A percentile compares a stretch with the other conserved stretches of the same genome.
Conservation (phyloP, 2,113 vertebrate genomes). For the Rhadina sibilatrix region DNA sequence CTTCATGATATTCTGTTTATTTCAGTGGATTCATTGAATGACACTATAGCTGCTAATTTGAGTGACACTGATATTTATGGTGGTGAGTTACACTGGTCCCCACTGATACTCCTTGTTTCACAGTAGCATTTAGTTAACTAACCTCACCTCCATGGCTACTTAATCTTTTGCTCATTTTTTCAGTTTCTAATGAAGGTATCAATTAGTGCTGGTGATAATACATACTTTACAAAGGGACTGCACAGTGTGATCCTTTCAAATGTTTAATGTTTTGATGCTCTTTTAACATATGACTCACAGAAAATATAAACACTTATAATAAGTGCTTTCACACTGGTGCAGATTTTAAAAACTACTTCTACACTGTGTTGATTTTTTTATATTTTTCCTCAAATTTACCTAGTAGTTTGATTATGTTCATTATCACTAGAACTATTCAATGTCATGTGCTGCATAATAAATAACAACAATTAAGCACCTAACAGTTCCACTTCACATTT, state of each 20-base stretch:
- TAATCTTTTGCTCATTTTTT: constrained; percentile 62
- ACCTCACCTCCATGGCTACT: constrained; percentile 76
- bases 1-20: constrained; percentile 93
- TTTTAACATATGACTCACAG: neutral
- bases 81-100: constrained; percentile 94
- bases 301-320: neutral
- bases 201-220: constrained; percentile 60
- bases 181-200: constrained; percentile 59
- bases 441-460: neutral
- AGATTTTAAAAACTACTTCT: neutral
- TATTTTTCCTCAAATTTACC: neutral
- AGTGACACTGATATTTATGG: constrained; percentile 98
- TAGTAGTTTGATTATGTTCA: neutral
- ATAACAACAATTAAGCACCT: constrained; percentile 25
- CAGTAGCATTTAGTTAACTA: constrained; percentile 81
- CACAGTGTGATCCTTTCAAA: neutral
- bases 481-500: neutral
- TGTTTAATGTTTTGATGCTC: neutral
- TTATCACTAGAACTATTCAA: constrained; percentile 56
- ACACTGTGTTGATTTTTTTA: neutral
- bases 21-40: constrained; percentile 99
- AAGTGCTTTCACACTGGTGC: neutral
- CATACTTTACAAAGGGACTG: neutral
- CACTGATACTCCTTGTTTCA: constrained; percentile 76
- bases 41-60: constrained; percentile 98